Evolutionary conservation across 2,888 invertebrate genomes (phyloP), one percentile per base, ranked within the genome.

Genomic region (Euplexia lucipara): DNA sequence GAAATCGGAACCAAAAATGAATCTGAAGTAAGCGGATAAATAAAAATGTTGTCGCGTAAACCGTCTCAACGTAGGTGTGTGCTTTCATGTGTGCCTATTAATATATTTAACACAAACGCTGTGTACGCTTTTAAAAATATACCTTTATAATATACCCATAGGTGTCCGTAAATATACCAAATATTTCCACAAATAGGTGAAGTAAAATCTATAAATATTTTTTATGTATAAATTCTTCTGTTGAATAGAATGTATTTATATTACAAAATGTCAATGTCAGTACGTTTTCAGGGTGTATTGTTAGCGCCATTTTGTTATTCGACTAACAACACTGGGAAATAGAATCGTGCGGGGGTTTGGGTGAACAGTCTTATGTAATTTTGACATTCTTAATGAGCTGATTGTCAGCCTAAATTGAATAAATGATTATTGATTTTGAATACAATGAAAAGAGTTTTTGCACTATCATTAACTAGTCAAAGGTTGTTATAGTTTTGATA

Each of bases 1-100:
- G 20, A 35, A 42, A 58, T 45, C 18, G 18, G 16, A 12, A 22
- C 30, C 16, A 22, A 42, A 59, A 16, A 32, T 41, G 18, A 32
- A 26, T n/a, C 14, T 0, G 34, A 2, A 48, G 7, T 26, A 48
- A 48, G 18, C 48, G 14, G 6, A 30, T 39, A 30, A n/a, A 20
- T 5, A n/a, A 10, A 2, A 10, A 7, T 9, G 22, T 32, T 10
- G 42, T 22, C 16, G 22, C 12, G 10, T 44, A 22, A 30, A 34
- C 7, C 22, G 14, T 42, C 42, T n/a, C 5, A 32, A 18, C 26
- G 52, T 39, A 7, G 14, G 14, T 3, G 18, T 32, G 16, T 26
- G 4, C 18, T 34, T 35, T 35, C 32, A 20, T 20, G 16, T 26
- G 3, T 22, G 6, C 9, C 0, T 26, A 7, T 45, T n/a, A n/a